phyloP scores from a whole-genome alignment of 2,797 vertebrate species.

The Florisuga fusca region DNA sequence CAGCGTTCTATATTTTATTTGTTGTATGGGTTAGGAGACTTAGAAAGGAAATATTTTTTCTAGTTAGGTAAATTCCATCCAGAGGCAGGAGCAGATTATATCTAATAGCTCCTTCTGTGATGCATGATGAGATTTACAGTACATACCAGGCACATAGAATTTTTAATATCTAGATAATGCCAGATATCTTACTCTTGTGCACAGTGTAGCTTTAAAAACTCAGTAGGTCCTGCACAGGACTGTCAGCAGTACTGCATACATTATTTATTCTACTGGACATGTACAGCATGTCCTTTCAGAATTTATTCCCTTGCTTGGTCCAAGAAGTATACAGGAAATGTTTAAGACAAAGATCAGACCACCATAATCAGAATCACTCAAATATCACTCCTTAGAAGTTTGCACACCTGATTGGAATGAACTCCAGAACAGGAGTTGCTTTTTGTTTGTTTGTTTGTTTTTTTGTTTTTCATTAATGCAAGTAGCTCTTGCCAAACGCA shows the following conservation, averaged over 20 bases:
- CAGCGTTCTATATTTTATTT: neutral
- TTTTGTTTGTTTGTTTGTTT: too few relatives aligned
- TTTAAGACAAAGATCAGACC: neutral
- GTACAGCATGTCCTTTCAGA: neutral
- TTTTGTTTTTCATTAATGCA: neutral
- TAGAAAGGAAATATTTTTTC: neutral
- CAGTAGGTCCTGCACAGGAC: neutral
- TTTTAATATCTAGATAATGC: neutral
- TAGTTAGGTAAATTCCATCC: neutral
- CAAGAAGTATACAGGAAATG: neutral
- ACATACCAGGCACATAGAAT: neutral
- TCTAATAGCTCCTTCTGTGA: neutral
- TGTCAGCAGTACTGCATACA: neutral
- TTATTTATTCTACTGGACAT: neutral
- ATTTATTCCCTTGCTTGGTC: neutral
- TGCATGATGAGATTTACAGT: neutral
- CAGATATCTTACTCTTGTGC: neutral
- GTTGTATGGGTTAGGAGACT: neutral
- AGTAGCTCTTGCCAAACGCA: neutral
- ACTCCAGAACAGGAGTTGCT: neutral
- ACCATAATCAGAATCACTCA: neutral
- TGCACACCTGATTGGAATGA: neutral
- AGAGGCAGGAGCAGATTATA: neutral
- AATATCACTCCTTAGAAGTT: neutral
- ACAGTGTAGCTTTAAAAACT: neutral